Conservation (phyloP, 2,888 invertebrate species). For the Aporophyla lueneburgensis region DNA sequence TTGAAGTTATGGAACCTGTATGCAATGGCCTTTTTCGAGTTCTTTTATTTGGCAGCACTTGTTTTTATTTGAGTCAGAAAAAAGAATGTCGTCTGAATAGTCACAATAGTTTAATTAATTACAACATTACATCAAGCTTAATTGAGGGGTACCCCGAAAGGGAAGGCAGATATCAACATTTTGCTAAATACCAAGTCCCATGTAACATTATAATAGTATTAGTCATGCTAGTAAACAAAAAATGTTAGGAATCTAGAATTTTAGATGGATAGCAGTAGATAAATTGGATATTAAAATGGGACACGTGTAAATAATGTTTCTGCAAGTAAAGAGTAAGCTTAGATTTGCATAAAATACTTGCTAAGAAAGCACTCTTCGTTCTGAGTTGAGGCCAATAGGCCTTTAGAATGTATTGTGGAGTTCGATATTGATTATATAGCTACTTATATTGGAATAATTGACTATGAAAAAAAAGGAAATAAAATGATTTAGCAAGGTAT, state of each 20-base stretch:
- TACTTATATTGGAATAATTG: slow-evolving; percentile 19
- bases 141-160: neutral
- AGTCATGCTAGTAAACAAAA: neutral
- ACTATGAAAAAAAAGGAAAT: slow-evolving; percentile 43
- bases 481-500: slow-evolving; percentile 30
- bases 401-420: slow-evolving; percentile 15
- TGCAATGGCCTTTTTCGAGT: slow-evolving; percentile 21
- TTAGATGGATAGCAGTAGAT: neutral
- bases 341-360: neutral
- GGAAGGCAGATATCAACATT: neutral
- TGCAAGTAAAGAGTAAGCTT: slow-evolving; percentile 12
- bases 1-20: slow-evolving; percentile 30
- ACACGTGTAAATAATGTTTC: neutral
- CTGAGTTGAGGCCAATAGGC: neutral
- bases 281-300: neutral
- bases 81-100: neutral
- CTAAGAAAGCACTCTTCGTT: neutral
- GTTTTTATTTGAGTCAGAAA: neutral
- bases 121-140: slow-evolving; percentile 6
- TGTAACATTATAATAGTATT: neutral
- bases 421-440: slow-evolving; percentile 14
- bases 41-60: slow-evolving; percentile 16
- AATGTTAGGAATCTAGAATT: neutral
- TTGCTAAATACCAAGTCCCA: neutral
- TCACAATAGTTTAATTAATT: neutral